These are phyloP conservation scores for Ormyrus thymus DNA, from an alignment of 2,888 invertebrate species.

Conservation along the genomic window DNA sequence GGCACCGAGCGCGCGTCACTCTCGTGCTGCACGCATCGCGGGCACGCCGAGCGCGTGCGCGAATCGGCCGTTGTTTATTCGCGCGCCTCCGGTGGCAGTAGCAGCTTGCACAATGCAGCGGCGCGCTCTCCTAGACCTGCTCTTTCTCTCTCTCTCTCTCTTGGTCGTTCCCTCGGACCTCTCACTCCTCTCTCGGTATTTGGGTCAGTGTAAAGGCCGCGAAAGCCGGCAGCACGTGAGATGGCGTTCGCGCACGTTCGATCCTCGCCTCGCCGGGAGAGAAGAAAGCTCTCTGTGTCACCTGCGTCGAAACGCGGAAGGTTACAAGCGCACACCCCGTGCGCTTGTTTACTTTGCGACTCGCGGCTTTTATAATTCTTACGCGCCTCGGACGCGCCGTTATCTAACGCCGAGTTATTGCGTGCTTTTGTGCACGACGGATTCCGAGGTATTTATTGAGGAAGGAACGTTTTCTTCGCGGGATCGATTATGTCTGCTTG, in stretches of 20 bases:
- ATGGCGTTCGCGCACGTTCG: too few relatives aligned
- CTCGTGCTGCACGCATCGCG: background rate
- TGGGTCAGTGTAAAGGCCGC: constrained; percentile 74
- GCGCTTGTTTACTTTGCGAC: background rate
- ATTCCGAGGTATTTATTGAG: too few relatives aligned
- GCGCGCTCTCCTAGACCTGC: too few relatives aligned
- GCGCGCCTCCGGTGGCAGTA: too few relatives aligned
- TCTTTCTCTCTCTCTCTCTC: too few relatives aligned
- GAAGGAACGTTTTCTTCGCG: too few relatives aligned
- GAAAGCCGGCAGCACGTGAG: background rate
- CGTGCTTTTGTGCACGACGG: background rate
- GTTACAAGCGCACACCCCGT: background rate
- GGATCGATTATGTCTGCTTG: too few relatives aligned
- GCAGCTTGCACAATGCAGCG: too few relatives aligned
- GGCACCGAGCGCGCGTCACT: too few relatives aligned
- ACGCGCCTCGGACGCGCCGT: background rate
- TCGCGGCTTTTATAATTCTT: background rate
- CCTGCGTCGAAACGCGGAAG: constrained; percentile 20
- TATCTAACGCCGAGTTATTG: background rate
- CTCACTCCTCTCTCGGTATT: constrained; percentile 64
- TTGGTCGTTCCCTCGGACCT: constrained; percentile 1
- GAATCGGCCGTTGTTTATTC: background rate
- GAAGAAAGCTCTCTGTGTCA: constrained; percentile 32
- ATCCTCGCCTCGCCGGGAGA: too few relatives aligned
- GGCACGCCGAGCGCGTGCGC: background rate